Conservation (phyloP, 1,140 invertebrate genomes). For the Trichonephila clavipes region DNA sequence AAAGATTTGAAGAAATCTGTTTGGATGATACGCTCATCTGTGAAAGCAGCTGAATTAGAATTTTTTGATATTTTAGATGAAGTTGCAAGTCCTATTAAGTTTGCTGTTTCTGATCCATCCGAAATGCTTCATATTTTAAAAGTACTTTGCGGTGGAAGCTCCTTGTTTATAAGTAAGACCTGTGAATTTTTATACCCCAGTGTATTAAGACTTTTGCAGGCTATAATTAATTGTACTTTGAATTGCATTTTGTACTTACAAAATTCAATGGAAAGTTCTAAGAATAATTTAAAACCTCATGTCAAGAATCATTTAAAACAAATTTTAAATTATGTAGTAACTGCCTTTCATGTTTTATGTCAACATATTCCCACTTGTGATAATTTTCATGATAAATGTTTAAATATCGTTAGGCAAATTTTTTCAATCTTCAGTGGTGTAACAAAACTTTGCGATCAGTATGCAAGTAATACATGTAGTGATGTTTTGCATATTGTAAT, state of each 20-base stretch:
- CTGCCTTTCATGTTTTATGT: not conserved
- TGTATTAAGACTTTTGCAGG: not conserved
- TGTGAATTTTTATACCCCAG: not conserved
- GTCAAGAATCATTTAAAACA: not conserved
- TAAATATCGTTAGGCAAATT: not conserved
- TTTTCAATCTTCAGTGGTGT: not conserved
- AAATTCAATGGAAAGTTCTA: not conserved
- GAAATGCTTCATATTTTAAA: not conserved
- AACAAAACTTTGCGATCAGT: not conserved
- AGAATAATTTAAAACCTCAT: not conserved
- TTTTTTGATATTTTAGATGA: slow-evolving; percentile 30
- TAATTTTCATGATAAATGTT: not conserved
- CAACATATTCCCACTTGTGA: not conserved
- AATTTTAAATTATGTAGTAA: not conserved
- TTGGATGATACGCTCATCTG: not conserved
- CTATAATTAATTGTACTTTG: not conserved
- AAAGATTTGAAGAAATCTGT: slow-evolving; percentile 29
- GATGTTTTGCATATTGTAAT: slow-evolving; percentile 21
- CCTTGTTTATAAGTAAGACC: not conserved
- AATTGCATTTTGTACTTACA: not conserved
- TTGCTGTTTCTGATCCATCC: not conserved
- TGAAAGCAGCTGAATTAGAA: slow-evolving; percentile 32
- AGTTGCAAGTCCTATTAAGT: not conserved
- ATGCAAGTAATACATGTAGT: not conserved
- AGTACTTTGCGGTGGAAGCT: not conserved